phyloP scores from a whole-genome alignment of 2,888 invertebrate species.

The Portevinia maculata region DNA sequence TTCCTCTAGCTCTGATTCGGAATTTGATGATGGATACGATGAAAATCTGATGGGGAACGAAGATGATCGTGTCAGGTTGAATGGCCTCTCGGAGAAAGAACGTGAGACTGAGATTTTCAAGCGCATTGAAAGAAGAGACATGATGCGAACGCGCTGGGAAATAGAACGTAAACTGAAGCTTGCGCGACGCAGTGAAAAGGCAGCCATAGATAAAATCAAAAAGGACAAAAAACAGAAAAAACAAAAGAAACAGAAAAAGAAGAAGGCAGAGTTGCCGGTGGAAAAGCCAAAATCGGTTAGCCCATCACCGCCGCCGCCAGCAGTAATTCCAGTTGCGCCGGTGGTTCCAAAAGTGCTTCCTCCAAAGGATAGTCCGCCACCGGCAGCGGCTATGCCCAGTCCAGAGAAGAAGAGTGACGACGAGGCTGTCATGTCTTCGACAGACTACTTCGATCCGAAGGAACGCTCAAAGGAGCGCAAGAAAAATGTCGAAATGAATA shows the following conservation, averaged over 20 bases:
- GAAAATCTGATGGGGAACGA: constrained; percentile 98
- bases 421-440: constrained; percentile 73
- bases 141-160: constrained; percentile 97
- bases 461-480: constrained; percentile 92
- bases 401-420: constrained; percentile 76
- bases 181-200: constrained; percentile 90
- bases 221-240: constrained; percentile 85
- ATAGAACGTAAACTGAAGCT: constrained; percentile 96
- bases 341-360: constrained; percentile 54
- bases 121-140: constrained; percentile 96
- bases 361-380: constrained; percentile 75
- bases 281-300: constrained; percentile 53
- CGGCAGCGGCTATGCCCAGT: constrained; percentile 67
- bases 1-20: constrained; percentile 88
- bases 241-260: constrained; percentile 77
- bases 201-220: constrained; percentile 82
- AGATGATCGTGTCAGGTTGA: constrained; percentile 94
- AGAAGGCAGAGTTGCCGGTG: constrained; percentile 55
- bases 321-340: constrained; percentile 36
- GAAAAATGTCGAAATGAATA: constrained; percentile 94
- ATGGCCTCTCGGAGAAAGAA: constrained; percentile 97
- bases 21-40: constrained; percentile 98
- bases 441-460: constrained; percentile 86
- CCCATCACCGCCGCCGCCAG: constrained; percentile 57
- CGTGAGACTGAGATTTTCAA: constrained; percentile 98